Evolutionary conservation across 1,140 invertebrate genomes (phyloP), one percentile per base, ranked within the genome.

Genomic region (Gryon sp.): DNA sequence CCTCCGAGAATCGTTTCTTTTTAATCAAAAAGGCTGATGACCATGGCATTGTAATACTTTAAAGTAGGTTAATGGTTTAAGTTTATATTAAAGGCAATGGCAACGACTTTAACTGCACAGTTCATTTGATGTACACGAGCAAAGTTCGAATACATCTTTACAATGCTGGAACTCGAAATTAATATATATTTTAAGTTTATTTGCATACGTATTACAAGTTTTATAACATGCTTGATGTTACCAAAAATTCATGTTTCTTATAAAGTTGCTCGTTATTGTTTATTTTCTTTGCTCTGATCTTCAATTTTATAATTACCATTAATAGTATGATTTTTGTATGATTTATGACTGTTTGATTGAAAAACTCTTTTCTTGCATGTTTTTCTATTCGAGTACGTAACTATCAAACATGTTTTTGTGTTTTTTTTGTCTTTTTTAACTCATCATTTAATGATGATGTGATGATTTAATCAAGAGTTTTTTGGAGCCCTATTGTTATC

Each of bases 21-120:
- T 40, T 50, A 11, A 59, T 52, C 19, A 22, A 28, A 41, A 20
- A n/a, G n/a, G 32, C 45, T 12, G 50, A 18, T 43, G 50, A 9
- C 70, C 70, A 59, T 74, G 70, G 36, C 60, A 74, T 52, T 74
- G 60, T 65, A 65, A 36, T 59, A 65, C 70, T 74, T 74, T 36
- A 59, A 74, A 74, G 60, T 74, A 15, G 70, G 70, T 60, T 66
- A 74, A 65, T 43, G 32, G 26, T 63, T 63, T 22, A 57, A 52
- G 52, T 59, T 59, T 36, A 15, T 28, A 40, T 26, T 45, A 50
- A 53, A 60, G 26, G 36, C 43, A 50, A 59, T 20, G 34, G 26
- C 48, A 62, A 28, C 11, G 32, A 40, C 50, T 43, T 41, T 43
- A 30, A 9, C 1, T 8, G 19, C 4, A 9, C 32, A 8, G 36